phyloP scores from a whole-genome alignment of 2,797 vertebrate species.

The Uromys caudimaculatus region DNA sequence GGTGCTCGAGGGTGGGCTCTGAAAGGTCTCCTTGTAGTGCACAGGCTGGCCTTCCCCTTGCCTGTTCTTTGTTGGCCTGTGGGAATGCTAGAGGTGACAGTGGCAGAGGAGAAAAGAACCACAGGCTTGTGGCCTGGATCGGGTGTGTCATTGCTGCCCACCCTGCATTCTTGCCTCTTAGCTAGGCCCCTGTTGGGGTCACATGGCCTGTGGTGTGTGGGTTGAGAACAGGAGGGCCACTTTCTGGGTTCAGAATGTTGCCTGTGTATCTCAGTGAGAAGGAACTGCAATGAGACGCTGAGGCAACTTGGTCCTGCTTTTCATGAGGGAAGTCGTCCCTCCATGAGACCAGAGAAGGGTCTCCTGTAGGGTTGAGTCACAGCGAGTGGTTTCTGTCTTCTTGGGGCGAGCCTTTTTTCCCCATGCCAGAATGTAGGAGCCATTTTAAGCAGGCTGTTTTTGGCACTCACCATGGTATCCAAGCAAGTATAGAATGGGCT shows the following conservation, averaged over 20 bases:
- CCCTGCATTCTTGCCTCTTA: neutral
- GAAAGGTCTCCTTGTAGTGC: constrained; percentile 70
- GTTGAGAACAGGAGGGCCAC: neutral
- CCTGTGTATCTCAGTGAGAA: neutral
- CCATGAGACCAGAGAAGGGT: neutral
- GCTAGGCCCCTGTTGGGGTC: neutral
- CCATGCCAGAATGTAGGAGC: neutral
- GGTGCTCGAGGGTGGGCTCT: neutral
- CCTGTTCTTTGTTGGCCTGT: neutral
- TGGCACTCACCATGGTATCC: neutral
- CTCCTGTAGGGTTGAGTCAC: neutral
- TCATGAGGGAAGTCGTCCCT: neutral
- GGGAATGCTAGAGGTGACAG: neutral
- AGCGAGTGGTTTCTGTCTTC: neutral
- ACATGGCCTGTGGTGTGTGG: neutral
- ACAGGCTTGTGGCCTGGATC: accelerated
- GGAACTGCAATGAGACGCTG: neutral
- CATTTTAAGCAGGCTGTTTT: neutral
- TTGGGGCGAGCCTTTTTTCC: neutral
- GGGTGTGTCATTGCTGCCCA: neutral
- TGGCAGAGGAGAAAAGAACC: constrained; percentile 9
- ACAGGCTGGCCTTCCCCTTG: neutral
- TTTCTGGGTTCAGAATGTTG: neutral
- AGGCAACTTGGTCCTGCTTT: neutral
- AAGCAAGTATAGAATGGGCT: neutral